phyloP scores from a whole-genome alignment of 2,113 vertebrate species.

The Opisthocomus hoazin region DNA sequence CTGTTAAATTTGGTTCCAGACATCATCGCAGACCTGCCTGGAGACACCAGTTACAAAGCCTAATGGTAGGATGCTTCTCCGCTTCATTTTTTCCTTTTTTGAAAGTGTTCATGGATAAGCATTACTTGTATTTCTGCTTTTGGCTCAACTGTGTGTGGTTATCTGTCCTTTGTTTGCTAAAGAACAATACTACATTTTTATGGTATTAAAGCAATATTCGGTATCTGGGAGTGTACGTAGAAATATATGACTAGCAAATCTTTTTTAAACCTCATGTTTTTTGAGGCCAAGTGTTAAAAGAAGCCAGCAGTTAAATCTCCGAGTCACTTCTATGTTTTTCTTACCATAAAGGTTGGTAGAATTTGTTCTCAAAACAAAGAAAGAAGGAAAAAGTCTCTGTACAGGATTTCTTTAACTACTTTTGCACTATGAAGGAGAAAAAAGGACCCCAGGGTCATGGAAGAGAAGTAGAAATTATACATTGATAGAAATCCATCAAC shows the following conservation, averaged over 20 bases:
- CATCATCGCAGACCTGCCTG: neutral
- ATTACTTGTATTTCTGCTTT: neutral
- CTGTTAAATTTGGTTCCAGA: neutral
- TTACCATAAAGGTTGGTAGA: neutral
- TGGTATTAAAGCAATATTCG: neutral
- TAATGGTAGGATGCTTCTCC: neutral
- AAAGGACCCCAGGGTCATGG: neutral
- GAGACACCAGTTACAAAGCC: neutral
- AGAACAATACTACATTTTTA: neutral
- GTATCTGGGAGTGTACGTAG: neutral
- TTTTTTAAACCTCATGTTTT: neutral
- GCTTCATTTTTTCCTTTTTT: neutral
- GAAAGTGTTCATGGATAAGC: neutral
- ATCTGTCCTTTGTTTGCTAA: neutral
- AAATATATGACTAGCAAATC: neutral
- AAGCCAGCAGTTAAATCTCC: neutral
- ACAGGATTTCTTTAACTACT: neutral
- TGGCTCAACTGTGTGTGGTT: neutral
- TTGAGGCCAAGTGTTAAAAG: neutral
- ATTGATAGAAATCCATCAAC: neutral
- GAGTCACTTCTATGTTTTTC: neutral
- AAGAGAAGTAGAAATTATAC: neutral
- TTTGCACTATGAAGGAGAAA: neutral
- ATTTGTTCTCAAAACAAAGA: neutral
- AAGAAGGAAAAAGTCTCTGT: neutral